Conservation (phyloP, 2,888 invertebrate genomes). For the Caenorhabditis sinica region DNA sequence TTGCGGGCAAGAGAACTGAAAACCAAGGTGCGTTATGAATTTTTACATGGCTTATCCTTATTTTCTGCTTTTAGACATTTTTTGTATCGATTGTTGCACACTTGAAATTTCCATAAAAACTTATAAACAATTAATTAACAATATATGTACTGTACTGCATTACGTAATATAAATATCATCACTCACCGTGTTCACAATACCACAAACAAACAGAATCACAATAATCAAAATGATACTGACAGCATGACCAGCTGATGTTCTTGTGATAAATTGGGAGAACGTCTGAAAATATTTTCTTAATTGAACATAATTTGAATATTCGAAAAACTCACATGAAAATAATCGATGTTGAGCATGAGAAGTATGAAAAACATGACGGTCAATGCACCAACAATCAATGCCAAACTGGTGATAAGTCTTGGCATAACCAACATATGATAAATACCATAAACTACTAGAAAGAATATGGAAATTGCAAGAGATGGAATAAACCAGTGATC, state of each 20-base stretch:
- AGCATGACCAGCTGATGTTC: constrained; percentile 81
- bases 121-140: no score
- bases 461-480: constrained; percentile 81
- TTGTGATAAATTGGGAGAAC: constrained; percentile 82
- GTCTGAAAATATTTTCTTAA: constrained; percentile 70
- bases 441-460: constrained; percentile 81
- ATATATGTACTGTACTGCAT: no score
- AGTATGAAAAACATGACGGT: constrained; percentile 80
- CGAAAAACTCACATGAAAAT: constrained; percentile 77
- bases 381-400: constrained; percentile 77
- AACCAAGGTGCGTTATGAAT: not conserved
- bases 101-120: no score
- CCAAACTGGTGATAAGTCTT: constrained; percentile 77
- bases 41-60: not conserved
- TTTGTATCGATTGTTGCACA: no score
- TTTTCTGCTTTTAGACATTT: no score
- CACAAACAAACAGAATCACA: constrained; percentile 80
- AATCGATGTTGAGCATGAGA: constrained; percentile 81
- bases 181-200: constrained; percentile 82
- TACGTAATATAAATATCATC: not conserved
- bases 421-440: constrained; percentile 80
- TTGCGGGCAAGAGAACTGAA: constrained; percentile 78
- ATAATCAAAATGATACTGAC: constrained; percentile 80
- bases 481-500: constrained; percentile 83
- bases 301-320: not conserved